Conservation (phyloP, 2,797 vertebrate genomes). For the Lepilemur septentrionalis region DNA sequence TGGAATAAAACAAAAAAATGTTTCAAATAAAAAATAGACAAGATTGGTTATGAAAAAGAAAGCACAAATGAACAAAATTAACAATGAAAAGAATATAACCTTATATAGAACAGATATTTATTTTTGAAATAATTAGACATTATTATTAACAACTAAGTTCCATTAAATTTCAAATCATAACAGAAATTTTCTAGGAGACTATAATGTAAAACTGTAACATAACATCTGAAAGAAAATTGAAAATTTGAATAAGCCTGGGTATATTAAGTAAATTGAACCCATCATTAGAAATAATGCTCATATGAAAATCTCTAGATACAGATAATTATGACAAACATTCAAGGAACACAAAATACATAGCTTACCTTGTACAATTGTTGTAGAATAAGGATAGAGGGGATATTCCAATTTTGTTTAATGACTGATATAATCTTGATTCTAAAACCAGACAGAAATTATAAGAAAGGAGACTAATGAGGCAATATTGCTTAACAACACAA, state of each 20-base stretch:
- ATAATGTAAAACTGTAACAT: neutral
- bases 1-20: neutral
- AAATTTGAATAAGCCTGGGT: neutral
- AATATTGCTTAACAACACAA: neutral
- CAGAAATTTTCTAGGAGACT: neutral
- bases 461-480: neutral
- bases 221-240: neutral
- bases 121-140: neutral
- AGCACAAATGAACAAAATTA: neutral
- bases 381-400: neutral
- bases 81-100: neutral
- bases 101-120: neutral
- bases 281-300: neutral
- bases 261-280: neutral
- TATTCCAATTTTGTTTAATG: neutral
- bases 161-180: neutral
- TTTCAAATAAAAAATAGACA: neutral
- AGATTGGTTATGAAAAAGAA: neutral
- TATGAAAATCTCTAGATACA: neutral
- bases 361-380: neutral
- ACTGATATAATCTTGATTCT: neutral
- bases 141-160: neutral
- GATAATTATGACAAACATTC: neutral
- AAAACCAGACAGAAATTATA: neutral
- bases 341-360: neutral